A percentile compares a stretch with the other conserved stretches of the same genome.
Conservation (phyloP, 2,113 vertebrate genomes). For the Tachycineta bicolor region DNA sequence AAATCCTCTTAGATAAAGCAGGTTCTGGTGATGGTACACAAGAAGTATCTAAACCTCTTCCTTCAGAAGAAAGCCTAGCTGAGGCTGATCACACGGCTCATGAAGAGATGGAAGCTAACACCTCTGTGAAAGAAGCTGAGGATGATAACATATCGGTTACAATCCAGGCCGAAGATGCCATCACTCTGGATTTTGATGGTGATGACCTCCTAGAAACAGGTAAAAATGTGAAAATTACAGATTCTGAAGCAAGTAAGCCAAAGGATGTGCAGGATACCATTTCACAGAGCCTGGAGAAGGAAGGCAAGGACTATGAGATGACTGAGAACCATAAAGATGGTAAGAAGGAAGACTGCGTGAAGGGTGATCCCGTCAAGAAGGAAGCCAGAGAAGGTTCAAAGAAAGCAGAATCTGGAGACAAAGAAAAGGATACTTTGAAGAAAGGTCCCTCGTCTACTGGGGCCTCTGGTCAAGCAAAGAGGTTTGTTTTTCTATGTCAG, state of each 20-base stretch:
- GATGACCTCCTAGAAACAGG: conserved; percentile 99
- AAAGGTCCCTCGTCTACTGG: conserved; percentile 98
- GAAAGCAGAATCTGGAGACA: conserved; percentile 98
- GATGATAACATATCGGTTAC: conserved; percentile 99
- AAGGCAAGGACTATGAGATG: conserved; percentile 89
- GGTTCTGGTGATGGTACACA: conserved; percentile 99
- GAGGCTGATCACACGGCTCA: conserved; percentile 85
- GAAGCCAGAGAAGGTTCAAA: conserved; percentile 93
- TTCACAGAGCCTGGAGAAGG: conserved; percentile 89
- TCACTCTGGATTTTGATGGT: conserved; percentile 99
- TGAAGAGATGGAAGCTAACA: conserved; percentile 87
- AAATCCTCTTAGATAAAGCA: conserved; percentile 99
- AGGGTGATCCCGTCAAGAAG: conserved; percentile 91
- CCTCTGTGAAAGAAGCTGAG: conserved; percentile 93
- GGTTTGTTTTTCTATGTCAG: conserved; percentile 99
- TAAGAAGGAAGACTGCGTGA: conserved; percentile 93
- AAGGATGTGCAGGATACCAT: conserved; percentile 88
- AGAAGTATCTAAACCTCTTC: conserved; percentile 97
- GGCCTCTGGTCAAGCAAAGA: conserved; percentile 99
- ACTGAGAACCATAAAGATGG: conserved; percentile 92
- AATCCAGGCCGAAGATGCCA: conserved; percentile 99
- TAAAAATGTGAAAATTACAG: conserved; percentile 99
- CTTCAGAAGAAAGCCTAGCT: conserved; percentile 91
- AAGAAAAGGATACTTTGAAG: conserved; percentile 99
- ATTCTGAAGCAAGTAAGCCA: conserved; percentile 95